These are phyloP conservation scores for Eupeodes corollae DNA, from an alignment of 1,140 invertebrate genomes.

Conservation along the genomic window DNA sequence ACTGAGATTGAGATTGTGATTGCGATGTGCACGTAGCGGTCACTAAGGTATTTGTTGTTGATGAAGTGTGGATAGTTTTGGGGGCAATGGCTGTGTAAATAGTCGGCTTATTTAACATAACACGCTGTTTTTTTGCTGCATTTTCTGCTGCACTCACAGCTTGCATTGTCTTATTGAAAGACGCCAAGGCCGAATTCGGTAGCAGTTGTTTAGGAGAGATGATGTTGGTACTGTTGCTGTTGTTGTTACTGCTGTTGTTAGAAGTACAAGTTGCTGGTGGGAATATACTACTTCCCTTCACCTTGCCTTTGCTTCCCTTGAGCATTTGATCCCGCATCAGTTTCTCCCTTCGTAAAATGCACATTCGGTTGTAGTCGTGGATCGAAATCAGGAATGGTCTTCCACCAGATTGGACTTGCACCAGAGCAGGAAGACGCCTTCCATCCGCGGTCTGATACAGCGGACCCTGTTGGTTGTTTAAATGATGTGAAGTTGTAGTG, in stretches of 20 bases:
- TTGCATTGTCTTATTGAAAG: slow-evolving; percentile 3
- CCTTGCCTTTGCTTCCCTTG: slow-evolving; percentile 25
- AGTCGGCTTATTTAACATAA: neutral
- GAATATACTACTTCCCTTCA: neutral
- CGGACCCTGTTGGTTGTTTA: slow-evolving; percentile 38
- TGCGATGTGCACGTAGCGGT: neutral
- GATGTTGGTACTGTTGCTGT: slow-evolving; percentile 1
- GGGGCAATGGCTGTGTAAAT: neutral
- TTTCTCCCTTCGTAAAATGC: slow-evolving; percentile 49
- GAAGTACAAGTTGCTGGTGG: neutral
- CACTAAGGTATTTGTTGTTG: slow-evolving; percentile 4
- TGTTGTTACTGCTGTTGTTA: slow-evolving; percentile 6
- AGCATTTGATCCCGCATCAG: slow-evolving; percentile 45
- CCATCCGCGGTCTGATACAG: slow-evolving; percentile 45
- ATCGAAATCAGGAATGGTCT: slow-evolving; percentile 56
- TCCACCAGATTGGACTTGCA: slow-evolving; percentile 51
- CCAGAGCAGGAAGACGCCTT: slow-evolving; percentile 41
- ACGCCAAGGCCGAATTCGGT: neutral
- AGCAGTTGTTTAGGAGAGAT: slow-evolving; percentile 5
- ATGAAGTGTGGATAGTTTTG: slow-evolving; percentile 9
- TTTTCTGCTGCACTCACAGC: slow-evolving; percentile 5
- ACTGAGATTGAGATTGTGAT: slow-evolving; percentile 4
- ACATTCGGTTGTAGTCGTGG: slow-evolving; percentile 59
- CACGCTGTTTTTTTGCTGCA: slow-evolving; percentile 1
- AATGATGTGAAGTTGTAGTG: slow-evolving; percentile 38